Base-by-base conservation (phyloP, 2,113 vertebrate genomes). In the Equus quagga region DNA sequence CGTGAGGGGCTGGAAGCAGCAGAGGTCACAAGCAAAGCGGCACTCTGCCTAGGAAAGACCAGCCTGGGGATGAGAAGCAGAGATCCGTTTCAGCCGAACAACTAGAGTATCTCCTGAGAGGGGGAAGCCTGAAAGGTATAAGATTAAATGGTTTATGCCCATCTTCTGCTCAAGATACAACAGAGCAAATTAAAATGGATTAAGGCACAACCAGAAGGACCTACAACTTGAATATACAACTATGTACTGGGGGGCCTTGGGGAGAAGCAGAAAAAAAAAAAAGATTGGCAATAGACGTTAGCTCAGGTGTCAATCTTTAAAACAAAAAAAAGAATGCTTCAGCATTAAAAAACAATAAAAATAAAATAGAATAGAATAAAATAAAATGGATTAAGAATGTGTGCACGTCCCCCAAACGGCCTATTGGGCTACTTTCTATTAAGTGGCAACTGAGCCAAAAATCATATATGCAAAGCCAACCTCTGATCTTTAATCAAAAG, bases 401-500 rank as follows among this genome's bases (percentile, higher is more conserved):
- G 11, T 56, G 64, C 46, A 41, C 2, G 9, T 89, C 10, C 12
- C 49, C n/a, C 26, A 8, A 58, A 92, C 82, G 67, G 36, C 6
- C 44, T 18, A 36, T 4, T 58, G 10, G 79, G 33, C 26, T 49
- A 83, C 86, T 83, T 95, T n/a, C 76, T 91, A 41, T 31, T 65
- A 75, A 54, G 18, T 26, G 70, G n/a, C 70, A 93, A 80, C 3
- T 18, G 31, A 90, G 79, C 46, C 51, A 44, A 69, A 92, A 58
- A 78, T 56, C 56, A 78, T 78, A 65, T 26, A 41, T 23, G 41
- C 24, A 33, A 95, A 95, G 49, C 54, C 41, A 76, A 83, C 41
- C 65, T 89, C 79, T 75, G 60, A 79, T 62, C 78, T 69, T 81
- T 26, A 84, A 90, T 46, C 76, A 87, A 69, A 91, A 72, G 28